Conservation (phyloP, 2,797 vertebrate genomes). For the Aplochiton taeniatus region DNA sequence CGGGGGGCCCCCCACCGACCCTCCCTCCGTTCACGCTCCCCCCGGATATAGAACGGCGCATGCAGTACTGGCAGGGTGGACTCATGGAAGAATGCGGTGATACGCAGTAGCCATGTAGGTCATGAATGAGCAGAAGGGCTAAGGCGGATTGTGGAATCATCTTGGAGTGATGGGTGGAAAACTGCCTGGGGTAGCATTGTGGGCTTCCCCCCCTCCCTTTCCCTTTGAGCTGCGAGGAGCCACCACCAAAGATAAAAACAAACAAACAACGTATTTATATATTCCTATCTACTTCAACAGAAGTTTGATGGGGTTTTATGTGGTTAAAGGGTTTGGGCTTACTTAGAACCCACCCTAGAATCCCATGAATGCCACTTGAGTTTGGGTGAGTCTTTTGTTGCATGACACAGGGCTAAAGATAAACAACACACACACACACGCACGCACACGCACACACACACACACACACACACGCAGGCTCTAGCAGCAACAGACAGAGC, state of each 20-base stretch:
- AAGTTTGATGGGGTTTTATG: neutral
- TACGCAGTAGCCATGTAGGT: conserved; percentile 8
- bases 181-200: no score
- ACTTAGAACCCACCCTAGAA: no score
- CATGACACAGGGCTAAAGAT: no score
- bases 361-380: neutral
- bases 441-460: no score
- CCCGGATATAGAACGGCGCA: conserved; percentile 48
- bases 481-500: conserved; percentile 6
- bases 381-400: neutral
- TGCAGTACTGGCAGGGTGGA: conserved; percentile 25
- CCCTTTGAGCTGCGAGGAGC: no score
- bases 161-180: no score
- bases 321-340: no score
- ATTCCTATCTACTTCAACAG: neutral
- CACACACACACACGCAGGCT: neutral
- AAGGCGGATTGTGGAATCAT: no score
- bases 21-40: neutral
- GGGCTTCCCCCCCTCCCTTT: no score
- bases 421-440: no score
- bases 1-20: conserved; percentile 4
- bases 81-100: neutral
- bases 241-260: no score
- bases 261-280: no score
- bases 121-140: neutral